These are phyloP conservation scores for Tipula vernalis DNA, from an alignment of 2,888 invertebrate species.

Conservation along the genomic window DNA sequence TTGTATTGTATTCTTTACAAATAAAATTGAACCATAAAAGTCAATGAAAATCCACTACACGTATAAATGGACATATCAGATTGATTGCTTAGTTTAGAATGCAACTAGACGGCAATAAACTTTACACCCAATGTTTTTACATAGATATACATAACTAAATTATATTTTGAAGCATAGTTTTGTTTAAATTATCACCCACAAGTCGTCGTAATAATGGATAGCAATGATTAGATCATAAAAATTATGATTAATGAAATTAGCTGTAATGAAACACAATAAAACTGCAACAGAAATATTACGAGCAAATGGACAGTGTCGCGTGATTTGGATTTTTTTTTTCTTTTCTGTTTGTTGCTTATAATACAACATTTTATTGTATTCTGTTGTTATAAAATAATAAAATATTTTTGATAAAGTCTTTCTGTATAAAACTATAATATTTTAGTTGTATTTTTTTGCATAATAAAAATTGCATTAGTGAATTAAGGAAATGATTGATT, in stretches of 20 bases:
- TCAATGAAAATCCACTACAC: background rate
- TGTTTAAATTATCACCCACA: background rate
- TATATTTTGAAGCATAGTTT: background rate
- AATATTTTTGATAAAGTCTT: background rate
- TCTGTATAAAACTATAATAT: background rate
- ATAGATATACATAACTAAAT: background rate
- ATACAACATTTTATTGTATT: background rate
- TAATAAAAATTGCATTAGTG: background rate
- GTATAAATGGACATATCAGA: background rate
- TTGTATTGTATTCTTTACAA: background rate
- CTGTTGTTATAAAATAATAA: background rate
- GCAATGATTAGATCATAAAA: conserved; percentile 4
- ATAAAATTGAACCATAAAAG: background rate
- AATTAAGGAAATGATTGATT: background rate
- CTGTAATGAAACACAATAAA: background rate
- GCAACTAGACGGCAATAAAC: background rate
- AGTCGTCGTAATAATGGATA: background rate
- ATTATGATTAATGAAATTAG: background rate
- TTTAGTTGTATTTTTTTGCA: background rate
- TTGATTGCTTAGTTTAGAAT: background rate
- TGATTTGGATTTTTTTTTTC: background rate
- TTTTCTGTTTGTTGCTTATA: background rate
- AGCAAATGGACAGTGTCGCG: background rate
- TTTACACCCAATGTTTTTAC: background rate
- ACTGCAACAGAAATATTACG: background rate